Base-by-base conservation (phyloP, 2,888 invertebrate genomes). In the Meiosimyza platycephala region DNA sequence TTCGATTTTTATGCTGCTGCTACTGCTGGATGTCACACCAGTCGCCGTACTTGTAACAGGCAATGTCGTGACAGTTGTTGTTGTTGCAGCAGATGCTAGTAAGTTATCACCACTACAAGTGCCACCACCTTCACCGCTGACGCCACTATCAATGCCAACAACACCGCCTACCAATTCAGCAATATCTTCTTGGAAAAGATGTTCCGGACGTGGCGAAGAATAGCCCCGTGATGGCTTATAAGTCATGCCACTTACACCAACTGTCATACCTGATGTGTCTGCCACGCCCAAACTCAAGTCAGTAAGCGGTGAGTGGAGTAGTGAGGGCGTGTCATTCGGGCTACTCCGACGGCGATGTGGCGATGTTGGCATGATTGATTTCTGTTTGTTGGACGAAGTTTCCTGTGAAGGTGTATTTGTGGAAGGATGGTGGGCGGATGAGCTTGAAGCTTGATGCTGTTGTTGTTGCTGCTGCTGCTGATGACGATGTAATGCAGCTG, bases 1-100 rank as follows among this genome's bases (percentile, higher is more conserved):
- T 86, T 94, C 94, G 87, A 94, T 89, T 88, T 93, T 93, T 77
- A 93, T 93, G 79, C 90, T 90, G 71, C 55, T 64, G 72, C 88
- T 88, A 72, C 15, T 15, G 51, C 66, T 28, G 69, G 64, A 6
- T 67, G 13, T 28, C 28, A 28, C 28, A 4, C 28, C 28, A 28
- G 28, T 28, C 28, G 28, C 18, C 51, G n/a, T 67, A 47, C 40
- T 75, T 6, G 76, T 57, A 2, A 77, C 64, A 6, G 75, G 54
- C 4, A 67, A 3, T n/a, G 33, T n/a, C 9, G 69, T 59, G 57
- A 71, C 65, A 59, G 71, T 52, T 22, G 62, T 63, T 67, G 65
- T 80, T 78, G 76, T 78, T 76, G 57, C 75, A 74, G 62, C 75
- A 74, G 63, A 72, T 11, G 74, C 64, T 50, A 70, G 7, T 9